Evolutionary conservation across 2,888 invertebrate genomes (phyloP), one percentile per base, ranked within the genome.

Genomic region (Plusia festucae): DNA sequence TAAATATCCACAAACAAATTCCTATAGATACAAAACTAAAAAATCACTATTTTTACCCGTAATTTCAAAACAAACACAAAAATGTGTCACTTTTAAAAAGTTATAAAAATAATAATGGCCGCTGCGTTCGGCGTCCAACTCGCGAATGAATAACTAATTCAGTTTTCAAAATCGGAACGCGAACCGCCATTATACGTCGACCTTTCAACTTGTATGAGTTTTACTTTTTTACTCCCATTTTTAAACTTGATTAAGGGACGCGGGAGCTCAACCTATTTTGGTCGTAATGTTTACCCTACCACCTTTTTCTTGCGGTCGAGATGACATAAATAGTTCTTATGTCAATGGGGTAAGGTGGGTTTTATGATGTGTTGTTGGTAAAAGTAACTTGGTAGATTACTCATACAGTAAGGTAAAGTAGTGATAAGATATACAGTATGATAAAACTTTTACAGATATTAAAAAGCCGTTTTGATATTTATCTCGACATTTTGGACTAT

Each of bases 381-480:
- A 52, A 59, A 49, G 59, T 79, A 85, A 76, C 65, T 81, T 88
- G 87, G 91, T 85, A 87, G 85, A 90, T 91, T 89, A 84, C 79
- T 86, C 86, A 85, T 83, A 89, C 82, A 87, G 88, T 87, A 82
- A 90, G 87, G 89, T 90, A 84, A 83, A 84, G 85, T 86, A 87
- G 90, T 94, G 94, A 94, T 94, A 94, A 94, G 90, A 71, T 70
- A 85, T 93, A 93, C 88, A 90, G 90, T 34, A 0, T 88, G 93
- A 78, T 79, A 16, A 69, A 73, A 69, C 53, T 60, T 15, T 20
- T 44, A 11, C n/a, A 6, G 7, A 18, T 44, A 57, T 60, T 54
- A 34, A 53, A 74, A 61, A 57, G 11, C 0, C 7, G 40, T 72
- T 70, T 53, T 22, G 6, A 18, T 13, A 18, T 44, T 44, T 16